phyloP scores from a whole-genome alignment of 1,140 invertebrate species.

The Drosophila willistoni region DNA sequence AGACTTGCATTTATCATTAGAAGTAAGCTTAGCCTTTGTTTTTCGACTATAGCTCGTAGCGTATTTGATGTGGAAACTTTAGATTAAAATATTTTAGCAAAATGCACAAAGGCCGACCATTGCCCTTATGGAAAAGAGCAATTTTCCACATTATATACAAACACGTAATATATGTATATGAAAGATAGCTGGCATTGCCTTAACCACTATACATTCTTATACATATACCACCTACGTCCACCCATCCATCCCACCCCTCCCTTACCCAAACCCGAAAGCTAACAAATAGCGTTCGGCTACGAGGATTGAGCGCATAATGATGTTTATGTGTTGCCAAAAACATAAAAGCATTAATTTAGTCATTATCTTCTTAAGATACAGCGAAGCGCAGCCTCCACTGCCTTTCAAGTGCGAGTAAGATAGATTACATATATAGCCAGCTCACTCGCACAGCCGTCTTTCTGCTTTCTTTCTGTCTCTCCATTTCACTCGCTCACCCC shows the following conservation, averaged over 20 bases:
- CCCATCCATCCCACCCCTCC: not conserved
- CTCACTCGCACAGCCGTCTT: conserved; percentile 16
- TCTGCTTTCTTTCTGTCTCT: conserved; percentile 3
- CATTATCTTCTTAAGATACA: conserved; percentile 83
- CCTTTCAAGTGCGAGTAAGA: conserved; percentile 15
- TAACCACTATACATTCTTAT: no score
- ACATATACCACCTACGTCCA: not conserved
- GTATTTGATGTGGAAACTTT: conserved; percentile 79
- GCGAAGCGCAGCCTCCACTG: conserved; percentile 25
- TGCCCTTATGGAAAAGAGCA: not conserved
- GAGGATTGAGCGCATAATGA: conserved; percentile 82
- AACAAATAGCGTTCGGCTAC: conserved; percentile 29
- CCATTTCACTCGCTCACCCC: conserved; percentile 32
- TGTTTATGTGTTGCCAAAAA: conserved; percentile 83
- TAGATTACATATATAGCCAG: conserved; percentile 17
- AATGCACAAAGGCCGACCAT: not conserved
- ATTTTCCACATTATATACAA: not conserved
- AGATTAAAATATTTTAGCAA: conserved; percentile 77
- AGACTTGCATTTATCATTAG: conserved; percentile 76
- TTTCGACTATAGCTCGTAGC: conserved; percentile 41
- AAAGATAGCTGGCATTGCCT: not conserved
- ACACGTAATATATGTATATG: not conserved
- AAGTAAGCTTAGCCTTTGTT: conserved; percentile 66
- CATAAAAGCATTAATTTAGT: conserved; percentile 84
- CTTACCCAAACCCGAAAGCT: not conserved